Base-by-base conservation (phyloP, 2,113 vertebrate species). In the Pluvianellus socialis region DNA sequence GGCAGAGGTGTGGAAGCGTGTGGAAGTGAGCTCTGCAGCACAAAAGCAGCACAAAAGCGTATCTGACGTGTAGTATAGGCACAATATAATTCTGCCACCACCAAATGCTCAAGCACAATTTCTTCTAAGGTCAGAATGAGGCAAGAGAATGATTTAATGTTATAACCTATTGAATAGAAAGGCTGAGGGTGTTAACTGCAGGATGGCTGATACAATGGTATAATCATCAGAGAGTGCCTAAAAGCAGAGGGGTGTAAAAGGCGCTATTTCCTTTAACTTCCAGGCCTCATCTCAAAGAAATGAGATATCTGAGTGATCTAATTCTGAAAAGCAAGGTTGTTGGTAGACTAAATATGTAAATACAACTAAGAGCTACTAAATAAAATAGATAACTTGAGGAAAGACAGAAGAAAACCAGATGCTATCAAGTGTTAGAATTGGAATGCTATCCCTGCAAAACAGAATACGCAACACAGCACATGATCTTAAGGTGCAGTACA, bases 381-480 rank as follows among this genome's bases (percentile, higher is more conserved):
- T 38, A 23, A 92, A 94, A 90, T 1, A 23, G 72, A 33, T 13
- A 87, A 74, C 7, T 27, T 26, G 35, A 86, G 35, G 4, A 28
- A 77, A 91, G 28, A 45, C 2, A 40, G 21, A 72, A 80, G 49
- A 75, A 84, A 68, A 45, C 17, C 9, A 74, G 47, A 45, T 13
- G 12, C 26, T 49, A 68, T 26, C 5, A 56, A 35, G 62, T 4
- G 40, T 49, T 49, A 45, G 32, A 70, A 12, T 0, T 44, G 14
- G 27, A 68, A 65, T 3, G 15, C n/a, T 23, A 59, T 30, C 40
- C 47, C 38, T 50, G 35, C 32, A 87, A 85, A 92, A 77, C 0
- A 8, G 16, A 68, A 65, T 13, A 63, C 3, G 6, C 14, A 75
- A 26, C 30, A n/a, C 0, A 0, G n/a, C 35, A 33, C 0, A 0